Evolutionary conservation across 2,797 vertebrate genomes (phyloP).

Genomic region (Tachyglossus aculeatus): DNA sequence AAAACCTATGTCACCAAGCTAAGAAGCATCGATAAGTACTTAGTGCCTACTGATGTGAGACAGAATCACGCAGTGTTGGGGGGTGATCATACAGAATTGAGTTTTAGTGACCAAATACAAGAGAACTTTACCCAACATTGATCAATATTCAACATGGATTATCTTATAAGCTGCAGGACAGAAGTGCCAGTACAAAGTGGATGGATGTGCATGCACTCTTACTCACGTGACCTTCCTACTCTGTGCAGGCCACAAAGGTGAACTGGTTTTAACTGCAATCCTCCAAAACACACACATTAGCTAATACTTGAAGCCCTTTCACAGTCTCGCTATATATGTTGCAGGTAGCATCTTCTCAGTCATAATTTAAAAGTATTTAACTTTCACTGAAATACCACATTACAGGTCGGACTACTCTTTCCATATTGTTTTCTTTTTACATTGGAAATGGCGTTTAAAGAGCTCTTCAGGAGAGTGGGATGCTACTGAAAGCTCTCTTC

Average conservation of each 20-base stretch:
- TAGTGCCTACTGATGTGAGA: not conserved
- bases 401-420: too few relatives aligned
- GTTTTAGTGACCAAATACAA: constrained; percentile 12
- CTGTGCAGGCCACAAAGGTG: not conserved
- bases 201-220: not conserved
- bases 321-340: not conserved
- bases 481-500: too few relatives aligned
- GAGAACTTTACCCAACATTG: constrained; percentile 9
- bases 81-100: not conserved
- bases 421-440: too few relatives aligned
- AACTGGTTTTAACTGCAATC: not conserved
- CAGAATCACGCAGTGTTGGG: not conserved
- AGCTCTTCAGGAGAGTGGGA: too few relatives aligned
- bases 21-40: not conserved
- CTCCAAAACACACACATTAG: constrained; percentile 2
- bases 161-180: too few relatives aligned
- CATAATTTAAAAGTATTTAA: constrained; percentile 7
- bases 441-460: too few relatives aligned
- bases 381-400: not conserved
- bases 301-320: not conserved
- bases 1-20: not conserved
- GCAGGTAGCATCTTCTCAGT: constrained; percentile 8
- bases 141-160: too few relatives aligned
- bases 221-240: not conserved
- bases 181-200: not conserved